Evolutionary conservation across 2,797 vertebrate genomes (phyloP), one percentile per base, ranked within the genome.

Genomic region (Adelosebastes latens): DNA sequence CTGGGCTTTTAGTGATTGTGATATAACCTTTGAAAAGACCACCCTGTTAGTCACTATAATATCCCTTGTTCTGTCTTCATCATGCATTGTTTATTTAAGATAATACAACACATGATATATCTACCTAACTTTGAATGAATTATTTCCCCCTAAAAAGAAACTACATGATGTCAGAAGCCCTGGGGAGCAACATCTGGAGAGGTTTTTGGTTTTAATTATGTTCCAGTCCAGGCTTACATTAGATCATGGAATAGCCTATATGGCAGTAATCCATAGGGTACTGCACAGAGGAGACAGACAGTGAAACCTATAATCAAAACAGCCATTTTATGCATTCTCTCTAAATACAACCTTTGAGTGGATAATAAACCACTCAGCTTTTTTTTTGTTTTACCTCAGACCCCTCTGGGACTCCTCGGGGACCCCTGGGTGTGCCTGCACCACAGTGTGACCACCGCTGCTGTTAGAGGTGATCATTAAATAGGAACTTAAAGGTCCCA

Each of bases 401-500:
- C 25, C 49, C 22, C 22, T n/a, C 55, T 27, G 34, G 20, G 69
- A 29, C 64, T 29, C 49, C 22, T 25, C 22, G 3, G 20, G 36
- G 70, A 63, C 61, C 42, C 52, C 39, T 24, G 11, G 22, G 53
- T 71, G 75, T 9, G 29, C 27, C 39, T 9, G 56, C 59, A n/a
- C 56, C 74, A 61, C 72, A 53, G 62, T 22, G 58, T 67, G 75
- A 58, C 59, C 81, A 13, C 39, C 32, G 1, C 32, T 46, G 74
- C 53, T 22, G 24, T 10, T 10, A 22, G 64, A 78, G 64, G 65
- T 53, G 9, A 34, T 61, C 42, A 74, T 67, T 56, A 68, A 29
- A 34, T 52, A 66, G 92, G 92, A 94, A 93, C 91, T 0, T 1
- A 42, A 39, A 39, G 36, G 36, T 39, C 36, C 13, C 5, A 39